Conservation (phyloP, 2,888 invertebrate species). For the Drosophila anceps region DNA sequence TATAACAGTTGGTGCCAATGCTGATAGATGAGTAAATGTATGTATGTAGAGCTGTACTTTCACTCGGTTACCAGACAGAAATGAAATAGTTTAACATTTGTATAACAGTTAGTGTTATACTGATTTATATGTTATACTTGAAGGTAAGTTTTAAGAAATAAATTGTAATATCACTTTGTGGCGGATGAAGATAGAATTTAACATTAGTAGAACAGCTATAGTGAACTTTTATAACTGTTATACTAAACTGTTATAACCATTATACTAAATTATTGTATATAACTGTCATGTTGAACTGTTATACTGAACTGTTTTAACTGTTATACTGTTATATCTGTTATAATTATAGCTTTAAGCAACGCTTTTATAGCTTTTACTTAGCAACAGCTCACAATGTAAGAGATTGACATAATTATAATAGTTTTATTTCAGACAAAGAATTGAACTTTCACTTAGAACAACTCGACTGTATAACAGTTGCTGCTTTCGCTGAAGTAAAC, state of each 20-base stretch:
- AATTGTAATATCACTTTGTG: not conserved
- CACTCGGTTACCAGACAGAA: not conserved
- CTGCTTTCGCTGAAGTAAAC: not conserved
- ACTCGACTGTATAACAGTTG: not conserved
- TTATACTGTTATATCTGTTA: not conserved
- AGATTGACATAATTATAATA: not conserved
- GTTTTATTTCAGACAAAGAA: not conserved
- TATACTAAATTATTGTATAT: not conserved
- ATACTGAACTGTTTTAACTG: not conserved
- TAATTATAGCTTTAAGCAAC: not conserved
- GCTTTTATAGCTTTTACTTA: not conserved
- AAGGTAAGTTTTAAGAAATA: too few species aligned
- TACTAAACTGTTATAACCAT: not conserved
- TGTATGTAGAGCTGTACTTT: not conserved
- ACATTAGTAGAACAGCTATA: too few species aligned
- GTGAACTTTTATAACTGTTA: not conserved
- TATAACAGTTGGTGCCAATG: slow-evolving; percentile 1
- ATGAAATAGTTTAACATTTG: not conserved
- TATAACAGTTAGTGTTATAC: not conserved
- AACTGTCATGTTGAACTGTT: too few species aligned
- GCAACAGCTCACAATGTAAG: not conserved
- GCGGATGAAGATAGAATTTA: too few species aligned
- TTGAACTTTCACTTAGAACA: not conserved
- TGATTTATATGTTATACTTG: not conserved
- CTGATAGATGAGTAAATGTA: not conserved